Base-by-base conservation (phyloP, 1,140 invertebrate species). In the Zaprionus davidi region DNA sequence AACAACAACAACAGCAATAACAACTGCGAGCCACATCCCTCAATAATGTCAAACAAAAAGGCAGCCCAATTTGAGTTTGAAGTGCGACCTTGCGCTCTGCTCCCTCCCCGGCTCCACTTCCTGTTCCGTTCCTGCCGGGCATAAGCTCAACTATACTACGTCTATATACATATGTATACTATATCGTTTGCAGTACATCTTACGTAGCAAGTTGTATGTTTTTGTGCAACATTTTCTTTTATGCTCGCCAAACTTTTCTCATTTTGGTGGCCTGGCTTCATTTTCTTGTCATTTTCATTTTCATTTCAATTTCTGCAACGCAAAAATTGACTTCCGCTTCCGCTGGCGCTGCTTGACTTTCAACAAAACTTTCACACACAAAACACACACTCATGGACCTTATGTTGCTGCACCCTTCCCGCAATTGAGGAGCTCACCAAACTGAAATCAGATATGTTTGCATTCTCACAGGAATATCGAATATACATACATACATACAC, bases 41-140 rank as follows among this genome's bases (percentile, higher is more conserved):
- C 81, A 78, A 84, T 81, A 78, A 81, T 84, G 82, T 75, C 82
- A 84, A 78, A 85, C 82, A 80, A 84, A 84, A 78, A 80, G 81
- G 63, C 81, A 84, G 78, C 69, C 76, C 66, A 86, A 87, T 86
- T 82, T 77, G 69, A 78, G 71, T 79, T 87, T 86, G 67, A 82
- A 87, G 68, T 72, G 69, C 72, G 83, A 87, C 82, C 83, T 79
- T 77, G 68, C 58, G 65, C 56, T 38, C 44, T 67, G 56, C 41
- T 57, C 36, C 24, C 31, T 5, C 28, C 53, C 63, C 31, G 34
- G 59, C 53, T 69, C 55, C 41, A 22, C 12, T 22, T 26, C 24
- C 36, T 49, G 34, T 31, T 36, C 28, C 31, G n/a, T 20, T 46
- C 41, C 41, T 46, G 41, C 17, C n/a, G n/a, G 6, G n/a, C 41